Evolutionary conservation across 2,888 invertebrate genomes (phyloP), one percentile per base, ranked within the genome.

Genomic region (Griposia aprilina): DNA sequence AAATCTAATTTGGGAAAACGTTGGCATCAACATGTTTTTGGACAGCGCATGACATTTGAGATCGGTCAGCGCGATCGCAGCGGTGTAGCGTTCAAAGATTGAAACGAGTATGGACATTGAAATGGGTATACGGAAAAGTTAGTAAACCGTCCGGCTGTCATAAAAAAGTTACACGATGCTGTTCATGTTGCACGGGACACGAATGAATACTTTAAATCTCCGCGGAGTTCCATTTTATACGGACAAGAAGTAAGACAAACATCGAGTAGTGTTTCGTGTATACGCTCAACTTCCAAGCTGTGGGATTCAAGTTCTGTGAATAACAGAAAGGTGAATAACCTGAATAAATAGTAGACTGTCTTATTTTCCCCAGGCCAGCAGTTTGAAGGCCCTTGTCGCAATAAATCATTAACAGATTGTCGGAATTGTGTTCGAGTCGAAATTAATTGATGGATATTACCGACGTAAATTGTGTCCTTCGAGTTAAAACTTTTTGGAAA

Each of bases 1-100:
- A 92, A 93, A 93, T 93, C 92, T 93, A 92, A 92, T 93, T 92
- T 91, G 88, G 90, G 89, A 85, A 91, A 92, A 91, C 89, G 92
- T 78, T 88, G 89, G 89, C 91, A 89, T 91, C 93, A 92, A 92
- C 91, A 89, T n/a, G 90, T 91, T 93, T 93, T 92, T 90, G 90
- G 93, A 92, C 90, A 90, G 91, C 89, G 91, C 89, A 90, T 87
- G 89, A 90, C 90, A 85, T 90, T 89, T 90, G 91, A 89, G 90
- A 88, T 87, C 88, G 90, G 89, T 87, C 82, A 80, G 74, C 82
- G 84, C 81, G 90, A 86, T 88, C 88, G 82, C 82, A 82, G 69
- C 76, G 80, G 69, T 84, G 79, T 87, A 74, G 78, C 83, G 75
- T 70, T 81, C 78, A 81, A 83, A 88, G 83, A 89, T 82, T 79